A percentile compares a stretch with the other conserved stretches of the same genome.
These are phyloP conservation scores for Podarcis cretensis DNA, from an alignment of 2,113 vertebrate species.

Conservation along the genomic window DNA sequence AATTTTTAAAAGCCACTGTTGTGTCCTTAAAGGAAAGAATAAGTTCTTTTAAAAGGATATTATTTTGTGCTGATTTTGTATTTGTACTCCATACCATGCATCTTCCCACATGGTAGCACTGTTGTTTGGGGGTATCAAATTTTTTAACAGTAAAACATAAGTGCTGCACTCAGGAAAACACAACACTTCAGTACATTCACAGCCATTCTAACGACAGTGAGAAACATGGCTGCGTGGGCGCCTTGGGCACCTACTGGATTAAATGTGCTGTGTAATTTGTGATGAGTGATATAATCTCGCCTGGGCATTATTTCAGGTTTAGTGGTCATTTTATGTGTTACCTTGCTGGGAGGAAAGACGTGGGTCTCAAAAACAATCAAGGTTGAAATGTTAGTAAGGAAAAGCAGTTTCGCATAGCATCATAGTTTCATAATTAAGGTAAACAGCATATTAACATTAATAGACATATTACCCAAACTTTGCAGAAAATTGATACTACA, in stretches of 20 bases:
- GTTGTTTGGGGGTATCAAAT: background rate
- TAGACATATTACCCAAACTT: too few species aligned
- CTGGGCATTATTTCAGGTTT: background rate
- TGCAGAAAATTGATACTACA: background rate
- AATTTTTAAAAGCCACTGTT: too few species aligned
- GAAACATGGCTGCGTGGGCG: background rate
- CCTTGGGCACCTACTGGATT: background rate
- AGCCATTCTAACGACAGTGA: background rate
- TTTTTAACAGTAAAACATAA: background rate
- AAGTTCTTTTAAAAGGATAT: background rate
- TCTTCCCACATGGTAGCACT: background rate
- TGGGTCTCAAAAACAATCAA: background rate
- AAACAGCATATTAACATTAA: background rate
- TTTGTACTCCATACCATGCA: background rate
- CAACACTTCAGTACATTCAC: background rate
- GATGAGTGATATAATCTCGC: background rate
- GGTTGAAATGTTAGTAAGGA: background rate
- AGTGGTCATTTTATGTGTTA: background rate
- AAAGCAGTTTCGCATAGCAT: background rate
- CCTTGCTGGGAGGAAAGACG: background rate
- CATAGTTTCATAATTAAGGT: background rate
- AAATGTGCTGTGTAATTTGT: background rate
- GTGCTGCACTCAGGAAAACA: background rate
- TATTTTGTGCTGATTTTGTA: background rate
- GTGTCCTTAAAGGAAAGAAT: too few species aligned